phyloP scores from a whole-genome alignment of 2,888 invertebrate genomes.

The Amiota mariae region DNA sequence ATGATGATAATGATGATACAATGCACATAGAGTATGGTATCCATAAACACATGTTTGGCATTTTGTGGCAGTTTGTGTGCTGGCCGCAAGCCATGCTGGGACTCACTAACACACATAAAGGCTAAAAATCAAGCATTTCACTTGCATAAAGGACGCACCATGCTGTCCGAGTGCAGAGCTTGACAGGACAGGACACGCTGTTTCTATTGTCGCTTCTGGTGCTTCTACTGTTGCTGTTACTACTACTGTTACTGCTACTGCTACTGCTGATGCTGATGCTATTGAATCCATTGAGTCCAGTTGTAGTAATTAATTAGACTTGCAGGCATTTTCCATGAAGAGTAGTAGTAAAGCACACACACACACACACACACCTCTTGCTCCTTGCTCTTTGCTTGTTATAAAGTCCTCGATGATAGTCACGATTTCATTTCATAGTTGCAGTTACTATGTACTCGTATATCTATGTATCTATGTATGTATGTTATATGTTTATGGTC shows the following conservation, averaged over 20 bases:
- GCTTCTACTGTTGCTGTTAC: no score
- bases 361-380: not conserved
- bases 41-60: not conserved
- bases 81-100: conserved; percentile 11
- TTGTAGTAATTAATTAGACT: conserved; percentile 64
- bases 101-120: not conserved
- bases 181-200: conserved; percentile 9
- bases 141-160: not conserved
- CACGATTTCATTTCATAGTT: not conserved
- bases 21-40: not conserved
- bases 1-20: not conserved
- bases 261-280: not conserved
- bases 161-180: conserved; percentile 1
- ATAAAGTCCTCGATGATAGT: not conserved
- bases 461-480: not conserved
- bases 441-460: no score
- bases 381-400: no score
- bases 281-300: conserved; percentile 1
- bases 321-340: conserved; percentile 59
- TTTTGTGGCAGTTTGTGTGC: not conserved
- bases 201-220: conserved; percentile 4
- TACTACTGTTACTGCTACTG: conserved; percentile 10
- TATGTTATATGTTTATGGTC: not conserved
- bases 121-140: not conserved
- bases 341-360: not conserved